These are phyloP conservation scores for Gymnarchus niloticus DNA, from an alignment of 2,113 vertebrate species.

Conservation along the genomic window DNA sequence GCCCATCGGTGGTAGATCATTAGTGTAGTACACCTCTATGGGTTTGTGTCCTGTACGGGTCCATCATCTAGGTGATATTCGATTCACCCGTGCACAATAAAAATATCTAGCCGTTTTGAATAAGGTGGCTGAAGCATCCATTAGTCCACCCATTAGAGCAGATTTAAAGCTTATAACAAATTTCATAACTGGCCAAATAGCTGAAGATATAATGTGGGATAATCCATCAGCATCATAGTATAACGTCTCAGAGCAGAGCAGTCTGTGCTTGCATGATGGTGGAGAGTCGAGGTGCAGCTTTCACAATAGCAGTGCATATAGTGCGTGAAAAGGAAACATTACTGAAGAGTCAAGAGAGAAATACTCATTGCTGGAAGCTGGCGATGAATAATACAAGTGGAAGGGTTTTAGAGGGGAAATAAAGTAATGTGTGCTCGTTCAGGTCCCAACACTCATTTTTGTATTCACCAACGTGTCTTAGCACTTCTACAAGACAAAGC, in stretches of 20 bases:
- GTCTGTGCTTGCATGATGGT: not conserved
- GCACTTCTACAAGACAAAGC: not conserved
- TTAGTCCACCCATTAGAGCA: not conserved
- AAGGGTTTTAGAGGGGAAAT: not conserved
- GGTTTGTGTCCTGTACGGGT: not conserved
- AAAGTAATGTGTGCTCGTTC: not conserved
- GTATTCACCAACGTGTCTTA: not conserved
- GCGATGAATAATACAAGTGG: not conserved
- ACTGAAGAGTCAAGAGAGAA: not conserved
- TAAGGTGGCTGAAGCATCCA: not conserved
- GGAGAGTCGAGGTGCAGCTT: too few relatives aligned
- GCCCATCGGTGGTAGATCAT: slow-evolving; percentile 14
- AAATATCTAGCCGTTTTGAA: not conserved
- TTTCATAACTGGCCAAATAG: not conserved
- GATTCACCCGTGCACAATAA: not conserved
- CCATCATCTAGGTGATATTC: not conserved
- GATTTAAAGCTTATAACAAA: not conserved
- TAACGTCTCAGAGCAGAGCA: not conserved
- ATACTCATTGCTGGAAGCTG: not conserved
- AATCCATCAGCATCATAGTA: not conserved
- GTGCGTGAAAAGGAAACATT: not conserved
- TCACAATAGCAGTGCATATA: too few relatives aligned
- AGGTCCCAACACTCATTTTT: not conserved
- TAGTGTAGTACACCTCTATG: not conserved
- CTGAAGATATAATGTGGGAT: not conserved